Conservation (phyloP, 2,888 invertebrate species). For the Hipparchia semele region DNA sequence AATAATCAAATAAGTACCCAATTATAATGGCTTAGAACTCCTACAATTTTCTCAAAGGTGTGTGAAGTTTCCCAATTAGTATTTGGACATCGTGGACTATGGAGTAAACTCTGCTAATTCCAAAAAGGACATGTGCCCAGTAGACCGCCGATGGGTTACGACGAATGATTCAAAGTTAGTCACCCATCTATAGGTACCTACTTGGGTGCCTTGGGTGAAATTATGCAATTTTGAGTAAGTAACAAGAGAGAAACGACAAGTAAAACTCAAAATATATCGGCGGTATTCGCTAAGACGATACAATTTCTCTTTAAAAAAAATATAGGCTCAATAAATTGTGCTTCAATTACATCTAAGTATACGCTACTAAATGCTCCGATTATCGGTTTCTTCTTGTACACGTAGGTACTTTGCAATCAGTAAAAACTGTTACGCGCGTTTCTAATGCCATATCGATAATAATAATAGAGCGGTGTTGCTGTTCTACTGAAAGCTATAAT, state of each 20-base stretch:
- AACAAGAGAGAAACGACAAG: not conserved
- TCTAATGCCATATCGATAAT: slow-evolving; percentile 28
- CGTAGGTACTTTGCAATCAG: slow-evolving; percentile 27
- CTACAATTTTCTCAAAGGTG: no score
- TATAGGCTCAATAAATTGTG: slow-evolving; percentile 29
- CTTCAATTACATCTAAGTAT: slow-evolving; percentile 34
- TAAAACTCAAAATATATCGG: not conserved
- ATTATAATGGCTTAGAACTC: no score
- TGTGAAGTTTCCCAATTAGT: no score
- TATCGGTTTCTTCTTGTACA: slow-evolving; percentile 24
- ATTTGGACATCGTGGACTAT: no score
- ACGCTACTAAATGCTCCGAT: slow-evolving; percentile 36
- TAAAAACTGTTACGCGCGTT: slow-evolving; percentile 30
- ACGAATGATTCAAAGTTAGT: no score
- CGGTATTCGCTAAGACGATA: not conserved
- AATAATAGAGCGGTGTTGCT: not conserved
- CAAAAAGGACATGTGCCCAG: no score
- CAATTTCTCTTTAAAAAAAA: slow-evolving; percentile 15
- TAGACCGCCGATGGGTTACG: no score
- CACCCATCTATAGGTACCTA: no score
- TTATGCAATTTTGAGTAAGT: no score
- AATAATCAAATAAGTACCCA: no score
- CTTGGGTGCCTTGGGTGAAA: no score
- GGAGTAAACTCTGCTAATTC: no score
- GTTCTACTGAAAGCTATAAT: slow-evolving; percentile 23